A percentile compares a stretch with the other conserved stretches of the same genome.
These are phyloP conservation scores for Hydrozoanthus gracilis DNA, from an alignment of 92 coral and sea anemone genomes.

Conservation along the genomic window DNA sequence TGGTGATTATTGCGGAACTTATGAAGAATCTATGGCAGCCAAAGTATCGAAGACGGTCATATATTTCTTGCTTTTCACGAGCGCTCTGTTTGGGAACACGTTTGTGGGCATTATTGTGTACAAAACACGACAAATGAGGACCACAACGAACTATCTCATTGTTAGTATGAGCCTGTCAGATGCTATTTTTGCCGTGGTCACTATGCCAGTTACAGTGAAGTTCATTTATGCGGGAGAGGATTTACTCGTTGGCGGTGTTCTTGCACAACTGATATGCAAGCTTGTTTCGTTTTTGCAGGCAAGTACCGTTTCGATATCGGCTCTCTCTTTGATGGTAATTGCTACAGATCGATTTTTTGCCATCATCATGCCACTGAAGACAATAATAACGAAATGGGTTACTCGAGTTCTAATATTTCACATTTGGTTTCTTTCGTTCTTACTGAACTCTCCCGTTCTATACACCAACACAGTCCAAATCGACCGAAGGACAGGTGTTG, in stretches of 20 bases:
- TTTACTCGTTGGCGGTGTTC: constrained; percentile 26
- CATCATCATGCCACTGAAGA: constrained; percentile 25
- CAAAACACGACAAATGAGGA: constrained; percentile 27
- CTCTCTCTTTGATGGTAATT: constrained; percentile 23
- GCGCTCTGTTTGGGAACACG: constrained; percentile 21
- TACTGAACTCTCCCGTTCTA: constrained; percentile 36
- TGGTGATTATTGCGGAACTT: background rate
- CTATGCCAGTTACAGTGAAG: constrained; percentile 15
- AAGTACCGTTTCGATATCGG: constrained; percentile 22
- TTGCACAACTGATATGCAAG: constrained; percentile 35
- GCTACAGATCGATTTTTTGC: constrained; percentile 42
- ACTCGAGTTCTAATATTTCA: background rate
- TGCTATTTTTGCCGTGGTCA: constrained; percentile 15
- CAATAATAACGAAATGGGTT: constrained; percentile 24
- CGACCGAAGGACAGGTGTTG: background rate
- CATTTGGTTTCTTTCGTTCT: constrained; percentile 18
- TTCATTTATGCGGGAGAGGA: constrained; percentile 24
- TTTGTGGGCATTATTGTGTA: constrained; percentile 30
- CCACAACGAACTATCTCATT: constrained; percentile 29
- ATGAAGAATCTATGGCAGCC: constrained; percentile 22
- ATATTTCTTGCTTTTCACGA: constrained; percentile 12
- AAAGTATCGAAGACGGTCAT: constrained; percentile 28
- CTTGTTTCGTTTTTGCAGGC: constrained; percentile 22
- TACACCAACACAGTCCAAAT: constrained; percentile 11
- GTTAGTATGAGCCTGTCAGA: constrained; percentile 20